Base-by-base conservation (phyloP, 1,140 invertebrate genomes). In the Caenorhabditis inopinata region DNA sequence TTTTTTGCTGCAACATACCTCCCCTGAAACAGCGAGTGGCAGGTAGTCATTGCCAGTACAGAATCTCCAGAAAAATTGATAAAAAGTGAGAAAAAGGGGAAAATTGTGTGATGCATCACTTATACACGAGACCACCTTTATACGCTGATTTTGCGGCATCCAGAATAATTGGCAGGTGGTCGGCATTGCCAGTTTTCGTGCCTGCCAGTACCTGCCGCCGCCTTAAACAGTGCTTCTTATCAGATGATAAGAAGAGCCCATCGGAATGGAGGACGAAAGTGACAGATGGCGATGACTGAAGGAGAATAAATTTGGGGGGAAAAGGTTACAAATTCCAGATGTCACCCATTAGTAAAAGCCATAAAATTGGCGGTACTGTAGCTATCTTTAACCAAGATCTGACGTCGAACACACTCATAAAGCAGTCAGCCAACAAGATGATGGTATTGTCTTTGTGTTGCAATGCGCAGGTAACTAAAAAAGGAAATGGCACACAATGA, bases 341-440 rank as follows among this genome's bases (percentile, higher is more conserved):
- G 58, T 9, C 32, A 23, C 58, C 25, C 58, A 68, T 68, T 68
- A 68, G 58, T 12, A 68, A 38, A 68, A 68, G 58, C 38, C 58
- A 21, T 68, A 68, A 68, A 68, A 16, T 68, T 27, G 58, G 58
- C 58, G 51, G 51, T 68, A 68, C 58, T 68, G 32, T 68, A 58
- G 27, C 51, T 32, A 68, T 68, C 58, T 68, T 32, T 68, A 68
- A 68, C 58, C 58, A 68, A 23, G 58, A 68, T 68, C 58, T 58
- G 53, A 58, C 29, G n/a, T n/a, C 27, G 53, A 16, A 42, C 38
- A n/a, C n/a, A n/a, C n/a, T n/a, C n/a, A n/a, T n/a, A n/a, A n/a
- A 32, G 27, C 58, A 68, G 3, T 14, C 27, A 68, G 58, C 21
- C 35, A 68, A 68, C 35, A 7, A 29, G n/a, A 68, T 68, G n/a